phyloP scores from a whole-genome alignment of 2,113 vertebrate species.

The Oenanthe melanoleuca region DNA sequence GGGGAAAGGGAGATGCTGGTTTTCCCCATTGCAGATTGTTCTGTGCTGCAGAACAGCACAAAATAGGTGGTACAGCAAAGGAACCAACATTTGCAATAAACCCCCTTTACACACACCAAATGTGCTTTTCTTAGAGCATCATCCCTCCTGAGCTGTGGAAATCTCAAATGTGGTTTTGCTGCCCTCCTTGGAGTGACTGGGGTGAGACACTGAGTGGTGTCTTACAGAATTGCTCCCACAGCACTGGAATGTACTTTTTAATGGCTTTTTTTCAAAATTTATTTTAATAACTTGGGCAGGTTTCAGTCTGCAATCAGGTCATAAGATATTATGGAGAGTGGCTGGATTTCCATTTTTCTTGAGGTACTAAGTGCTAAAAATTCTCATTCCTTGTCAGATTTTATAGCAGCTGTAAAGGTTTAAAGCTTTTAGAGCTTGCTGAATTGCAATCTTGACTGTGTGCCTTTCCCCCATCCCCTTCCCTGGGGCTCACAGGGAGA shows the following conservation, averaged over 20 bases:
- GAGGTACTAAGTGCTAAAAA: neutral
- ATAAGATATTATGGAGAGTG: neutral
- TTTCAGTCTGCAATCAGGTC: neutral
- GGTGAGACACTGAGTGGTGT: neutral
- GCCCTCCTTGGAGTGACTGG: neutral
- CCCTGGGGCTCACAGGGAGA: neutral
- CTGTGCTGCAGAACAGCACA: neutral
- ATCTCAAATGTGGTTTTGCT: neutral
- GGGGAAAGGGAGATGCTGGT: neutral
- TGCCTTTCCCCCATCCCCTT: neutral
- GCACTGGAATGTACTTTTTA: neutral
- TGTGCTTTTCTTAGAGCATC: neutral
- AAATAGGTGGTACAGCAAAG: neutral
- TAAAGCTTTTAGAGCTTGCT: neutral
- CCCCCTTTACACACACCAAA: neutral
- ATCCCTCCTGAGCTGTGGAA: neutral
- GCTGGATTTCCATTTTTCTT: neutral
- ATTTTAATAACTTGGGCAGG: neutral
- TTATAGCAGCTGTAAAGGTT: neutral
- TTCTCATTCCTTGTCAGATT: neutral
- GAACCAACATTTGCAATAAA: neutral
- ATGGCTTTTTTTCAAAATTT: neutral
- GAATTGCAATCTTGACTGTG: neutral
- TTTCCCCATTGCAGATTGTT: neutral
- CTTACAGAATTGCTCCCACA: neutral